These are phyloP conservation scores for Xiphydria camelus DNA, from an alignment of 2,888 invertebrate genomes.

Conservation along the genomic window DNA sequence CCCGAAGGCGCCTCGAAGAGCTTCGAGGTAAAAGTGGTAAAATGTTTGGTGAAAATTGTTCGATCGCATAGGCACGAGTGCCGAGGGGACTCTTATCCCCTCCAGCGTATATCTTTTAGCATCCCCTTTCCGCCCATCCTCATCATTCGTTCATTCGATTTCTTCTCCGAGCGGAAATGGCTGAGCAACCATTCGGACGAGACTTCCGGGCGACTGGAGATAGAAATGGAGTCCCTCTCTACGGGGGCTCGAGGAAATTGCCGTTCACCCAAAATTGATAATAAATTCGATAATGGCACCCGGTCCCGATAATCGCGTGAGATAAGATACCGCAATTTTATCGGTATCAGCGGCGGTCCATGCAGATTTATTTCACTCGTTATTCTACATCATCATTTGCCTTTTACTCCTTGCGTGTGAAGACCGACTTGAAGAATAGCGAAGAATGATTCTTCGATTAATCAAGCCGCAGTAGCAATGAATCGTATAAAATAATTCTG, in stretches of 20 bases:
- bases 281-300: conserved; percentile 53
- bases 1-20: too few species aligned
- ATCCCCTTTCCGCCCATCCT: conserved; percentile 30
- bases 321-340: conserved; percentile 50
- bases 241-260: conserved; percentile 42
- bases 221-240: conserved; percentile 53
- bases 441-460: too few species aligned
- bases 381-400: too few species aligned
- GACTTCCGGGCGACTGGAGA: conserved; percentile 53
- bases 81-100: conserved; percentile 28
- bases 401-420: too few species aligned
- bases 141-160: conserved; percentile 40
- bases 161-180: conserved; percentile 52
- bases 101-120: conserved; percentile 39
- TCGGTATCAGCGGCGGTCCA: conserved; percentile 35
- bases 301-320: conserved; percentile 42
- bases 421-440: too few species aligned
- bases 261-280: conserved; percentile 55
- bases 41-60: conserved; percentile 22
- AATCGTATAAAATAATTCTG: too few species aligned
- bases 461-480: too few species aligned
- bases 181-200: conserved; percentile 56
- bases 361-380: conserved; percentile 12
- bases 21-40: conserved; percentile 21
- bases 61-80: conserved; percentile 14